Evolutionary conservation across 2,113 vertebrate genomes (phyloP).

Genomic region (Scolopax mira): DNA sequence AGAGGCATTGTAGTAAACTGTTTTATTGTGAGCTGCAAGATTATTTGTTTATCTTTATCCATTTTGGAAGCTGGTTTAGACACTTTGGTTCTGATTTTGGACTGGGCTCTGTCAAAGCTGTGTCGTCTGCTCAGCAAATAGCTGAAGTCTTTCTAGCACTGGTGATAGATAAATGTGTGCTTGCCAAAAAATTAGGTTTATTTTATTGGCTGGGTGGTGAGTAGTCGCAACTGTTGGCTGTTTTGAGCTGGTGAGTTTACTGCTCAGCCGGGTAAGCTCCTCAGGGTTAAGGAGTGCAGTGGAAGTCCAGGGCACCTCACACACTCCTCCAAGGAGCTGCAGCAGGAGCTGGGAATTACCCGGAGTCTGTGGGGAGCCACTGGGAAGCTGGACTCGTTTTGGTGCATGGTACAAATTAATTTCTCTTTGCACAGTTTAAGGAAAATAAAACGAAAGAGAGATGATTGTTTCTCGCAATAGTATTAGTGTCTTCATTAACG

Average conservation of each 20-base stretch:
- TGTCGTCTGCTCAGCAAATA: neutral
- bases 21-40: neutral
- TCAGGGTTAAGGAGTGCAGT: neutral
- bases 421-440: neutral
- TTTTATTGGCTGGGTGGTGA: neutral
- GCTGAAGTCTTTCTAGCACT: neutral
- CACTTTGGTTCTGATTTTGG: neutral
- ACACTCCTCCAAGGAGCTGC: neutral
- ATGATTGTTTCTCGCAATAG: constrained; percentile 9
- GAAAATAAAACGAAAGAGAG: neutral
- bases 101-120: neutral
- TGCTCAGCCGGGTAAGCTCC: neutral
- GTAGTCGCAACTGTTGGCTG: neutral
- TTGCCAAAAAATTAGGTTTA: neutral
- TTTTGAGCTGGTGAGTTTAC: neutral
- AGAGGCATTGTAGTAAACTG: neutral
- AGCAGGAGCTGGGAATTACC: neutral
- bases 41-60: neutral
- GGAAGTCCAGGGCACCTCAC: neutral
- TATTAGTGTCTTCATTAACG: constrained; percentile 16
- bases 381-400: neutral
- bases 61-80: neutral
- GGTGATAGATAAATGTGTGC: neutral
- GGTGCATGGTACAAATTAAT: neutral
- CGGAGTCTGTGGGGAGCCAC: neutral